These are phyloP conservation scores for Drosophila ezoana DNA, from an alignment of 2,888 invertebrate genomes.

Conservation along the genomic window DNA sequence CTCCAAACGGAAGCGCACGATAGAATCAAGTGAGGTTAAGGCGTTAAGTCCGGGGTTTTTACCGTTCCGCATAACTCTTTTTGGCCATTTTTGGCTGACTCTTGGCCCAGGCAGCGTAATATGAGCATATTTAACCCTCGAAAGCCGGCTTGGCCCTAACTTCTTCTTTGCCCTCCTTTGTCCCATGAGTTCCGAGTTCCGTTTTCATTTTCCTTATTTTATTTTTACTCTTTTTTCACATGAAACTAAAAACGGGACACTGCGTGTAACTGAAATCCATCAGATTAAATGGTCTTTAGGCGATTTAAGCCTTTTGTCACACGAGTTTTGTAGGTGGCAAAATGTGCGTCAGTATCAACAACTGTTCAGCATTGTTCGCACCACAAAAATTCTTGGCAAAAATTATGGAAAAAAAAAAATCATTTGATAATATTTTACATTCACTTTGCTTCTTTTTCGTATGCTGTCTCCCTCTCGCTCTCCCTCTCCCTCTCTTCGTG, in stretches of 20 bases:
- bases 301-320: slow-evolving; percentile 77
- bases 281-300: slow-evolving; percentile 73
- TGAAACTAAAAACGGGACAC: slow-evolving; percentile 69
- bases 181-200: slow-evolving; percentile 23
- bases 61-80: slow-evolving; percentile 71
- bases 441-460: neutral
- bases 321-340: slow-evolving; percentile 74
- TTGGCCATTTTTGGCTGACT: slow-evolving; percentile 61
- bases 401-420: slow-evolving; percentile 54
- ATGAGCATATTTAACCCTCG: slow-evolving; percentile 71
- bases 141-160: slow-evolving; percentile 57
- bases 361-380: slow-evolving; percentile 37
- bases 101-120: slow-evolving; percentile 69
- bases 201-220: slow-evolving; percentile 34
- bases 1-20: slow-evolving; percentile 56
- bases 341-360: slow-evolving; percentile 63
- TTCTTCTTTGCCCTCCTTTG: slow-evolving; percentile 35
- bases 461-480: neutral
- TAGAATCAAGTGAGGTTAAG: slow-evolving; percentile 59
- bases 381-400: slow-evolving; percentile 36
- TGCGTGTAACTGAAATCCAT: slow-evolving; percentile 59
- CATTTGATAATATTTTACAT: slow-evolving; percentile 64
- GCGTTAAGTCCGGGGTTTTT: slow-evolving; percentile 32
- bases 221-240: slow-evolving; percentile 57
- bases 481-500: slow-evolving; percentile 25